Conservation (phyloP, 1,140 invertebrate species). For the Pemphigus obesinymphae region DNA sequence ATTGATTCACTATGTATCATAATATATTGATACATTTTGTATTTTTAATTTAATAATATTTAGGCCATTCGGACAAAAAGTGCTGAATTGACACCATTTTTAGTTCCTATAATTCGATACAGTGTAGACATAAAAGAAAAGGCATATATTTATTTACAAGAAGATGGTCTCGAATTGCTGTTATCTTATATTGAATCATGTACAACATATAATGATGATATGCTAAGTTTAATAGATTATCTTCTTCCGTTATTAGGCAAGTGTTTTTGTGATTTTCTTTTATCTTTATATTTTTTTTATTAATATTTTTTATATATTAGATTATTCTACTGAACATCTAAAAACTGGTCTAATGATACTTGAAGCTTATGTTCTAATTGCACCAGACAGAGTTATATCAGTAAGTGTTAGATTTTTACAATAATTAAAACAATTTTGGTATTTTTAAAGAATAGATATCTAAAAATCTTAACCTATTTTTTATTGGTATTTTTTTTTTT, state of each 20-base stretch:
- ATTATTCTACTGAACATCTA: slow-evolving; percentile 68
- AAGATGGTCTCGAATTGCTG: slow-evolving; percentile 90
- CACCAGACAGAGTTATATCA: slow-evolving; percentile 71
- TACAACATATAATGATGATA: slow-evolving; percentile 56
- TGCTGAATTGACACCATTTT: slow-evolving; percentile 28
- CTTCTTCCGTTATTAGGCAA: slow-evolving; percentile 72
- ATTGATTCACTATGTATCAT: not conserved
- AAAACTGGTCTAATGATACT: slow-evolving; percentile 72
- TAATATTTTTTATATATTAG: not conserved
- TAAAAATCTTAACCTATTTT: too few species aligned
- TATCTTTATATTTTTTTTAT: not conserved
- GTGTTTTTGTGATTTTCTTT: slow-evolving; percentile 42
- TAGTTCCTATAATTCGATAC: slow-evolving; percentile 64
- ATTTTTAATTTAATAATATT: not conserved
- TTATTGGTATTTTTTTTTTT: too few species aligned
- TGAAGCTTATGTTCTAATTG: slow-evolving; percentile 77
- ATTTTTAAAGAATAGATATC: too few species aligned
- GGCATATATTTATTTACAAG: slow-evolving; percentile 81
- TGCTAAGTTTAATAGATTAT: slow-evolving; percentile 71
- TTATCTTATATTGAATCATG: slow-evolving; percentile 74
- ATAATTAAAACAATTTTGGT: too few species aligned
- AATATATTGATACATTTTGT: not conserved
- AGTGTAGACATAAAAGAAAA: slow-evolving; percentile 74
- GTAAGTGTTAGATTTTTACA: slow-evolving; percentile 45
- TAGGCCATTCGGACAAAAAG: slow-evolving; percentile 34